Base-by-base conservation (phyloP, 2,797 vertebrate species). In the Decapterus maruadsi region DNA sequence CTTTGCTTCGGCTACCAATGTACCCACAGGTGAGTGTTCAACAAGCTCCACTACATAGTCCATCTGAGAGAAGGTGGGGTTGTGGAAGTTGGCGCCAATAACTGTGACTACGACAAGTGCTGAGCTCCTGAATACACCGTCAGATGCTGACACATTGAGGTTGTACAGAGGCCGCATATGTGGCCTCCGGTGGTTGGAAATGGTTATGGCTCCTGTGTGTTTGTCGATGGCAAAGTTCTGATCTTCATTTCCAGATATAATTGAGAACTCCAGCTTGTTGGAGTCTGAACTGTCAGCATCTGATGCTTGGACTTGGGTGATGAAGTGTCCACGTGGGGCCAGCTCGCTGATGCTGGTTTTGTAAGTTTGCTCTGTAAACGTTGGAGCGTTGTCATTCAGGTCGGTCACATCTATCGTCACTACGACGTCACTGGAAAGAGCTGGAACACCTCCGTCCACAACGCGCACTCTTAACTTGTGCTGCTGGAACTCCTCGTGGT, bases 21-120 rank as follows among this genome's bases (percentile, higher is more conserved):
- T 98, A 58, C 97, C 95, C 34, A 94, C 61, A 0, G 97, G 96
- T 16, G 98, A 96, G 55, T 97, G 98, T 92, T 99, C 98, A 48
- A 97, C 93, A 0, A 99, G 95, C 84, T 99, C 98, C 1, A 97
- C 98, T 59, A 98, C 97, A 58, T 98, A 98, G 7, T 99, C 98
- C 11, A 86, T 91, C 89, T 98, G 98, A 77, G 92, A 93, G 84
- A 99, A 99, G 68, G 94, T 86, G 38, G 98, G 98, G 77, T 92
- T 97, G 91, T 99, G 97, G 88, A 98, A 95, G 87, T 99, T 99
- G 72, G 97, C 96, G 42, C 97, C 96, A 14, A 93, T 94, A 59
- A 99, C 95, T 12, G 89, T 92, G 38, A 99, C 53, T 0, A 88
- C 91, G 62, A 99, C 96, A 51, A 95, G 90, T 36, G 96, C 95